phyloP scores from a whole-genome alignment of 1,140 invertebrate genomes.

The Lepidurus packardi region DNA sequence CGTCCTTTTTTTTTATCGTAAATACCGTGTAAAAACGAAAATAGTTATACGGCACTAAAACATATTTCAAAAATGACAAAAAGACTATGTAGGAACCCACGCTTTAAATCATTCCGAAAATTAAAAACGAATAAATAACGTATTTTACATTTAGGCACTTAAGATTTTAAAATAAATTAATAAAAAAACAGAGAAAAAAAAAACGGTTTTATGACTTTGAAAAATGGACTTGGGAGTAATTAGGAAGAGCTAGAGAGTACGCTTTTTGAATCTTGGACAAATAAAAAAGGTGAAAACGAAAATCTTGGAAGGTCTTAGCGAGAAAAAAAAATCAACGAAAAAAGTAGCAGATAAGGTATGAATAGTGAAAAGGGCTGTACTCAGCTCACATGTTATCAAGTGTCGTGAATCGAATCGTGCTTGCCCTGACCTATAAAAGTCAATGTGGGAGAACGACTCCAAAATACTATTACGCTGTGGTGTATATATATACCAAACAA shows the following conservation, averaged over 20 bases:
- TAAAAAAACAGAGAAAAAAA: neutral
- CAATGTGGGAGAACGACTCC: neutral
- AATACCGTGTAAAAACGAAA: too few relatives aligned
- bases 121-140: too few relatives aligned
- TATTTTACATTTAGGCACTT: too few relatives aligned
- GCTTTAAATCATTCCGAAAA: too few relatives aligned
- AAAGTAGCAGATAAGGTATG: conserved; percentile 1
- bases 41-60: too few relatives aligned
- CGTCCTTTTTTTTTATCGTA: too few relatives aligned
- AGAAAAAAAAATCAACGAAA: neutral
- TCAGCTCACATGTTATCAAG: conserved; percentile 17
- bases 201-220: neutral
- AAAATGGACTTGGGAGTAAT: neutral
- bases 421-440: conserved; percentile 18
- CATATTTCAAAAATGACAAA: too few relatives aligned
- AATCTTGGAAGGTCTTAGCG: neutral
- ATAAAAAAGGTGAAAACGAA: neutral
- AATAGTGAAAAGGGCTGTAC: conserved; percentile 10
- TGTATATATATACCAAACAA: neutral
- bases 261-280: too few relatives aligned
- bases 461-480: neutral
- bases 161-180: too few relatives aligned
- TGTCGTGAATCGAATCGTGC: conserved; percentile 18
- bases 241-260: neutral
- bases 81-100: too few relatives aligned